Evolutionary conservation across 2,888 invertebrate species (phyloP).

Genomic region (Standfussiana lucernea): DNA sequence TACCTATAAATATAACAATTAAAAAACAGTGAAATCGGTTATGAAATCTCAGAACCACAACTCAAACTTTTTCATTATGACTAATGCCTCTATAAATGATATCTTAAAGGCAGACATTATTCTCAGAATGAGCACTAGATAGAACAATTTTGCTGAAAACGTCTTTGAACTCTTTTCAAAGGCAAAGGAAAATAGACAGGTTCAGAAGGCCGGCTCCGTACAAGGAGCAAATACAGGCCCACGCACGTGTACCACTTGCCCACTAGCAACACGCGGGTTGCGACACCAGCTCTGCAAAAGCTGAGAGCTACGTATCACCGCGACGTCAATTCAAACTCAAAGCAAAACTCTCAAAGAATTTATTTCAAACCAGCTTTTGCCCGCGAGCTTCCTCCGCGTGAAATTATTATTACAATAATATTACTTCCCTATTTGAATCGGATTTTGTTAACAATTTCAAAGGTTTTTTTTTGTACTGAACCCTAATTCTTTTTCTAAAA

Average conservation of each 20-base stretch:
- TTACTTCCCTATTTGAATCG: too few species aligned
- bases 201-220: neutral
- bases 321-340: neutral
- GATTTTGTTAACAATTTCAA: too few species aligned
- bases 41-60: slow-evolving; percentile 1
- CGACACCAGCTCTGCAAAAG: neutral
- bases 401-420: too few species aligned
- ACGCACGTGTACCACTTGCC: neutral
- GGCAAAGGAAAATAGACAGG: neutral
- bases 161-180: slow-evolving; percentile 9
- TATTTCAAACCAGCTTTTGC: too few species aligned
- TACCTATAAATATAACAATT: neutral
- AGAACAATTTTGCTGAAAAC: slow-evolving; percentile 27
- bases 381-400: too few species aligned
- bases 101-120: slow-evolving; percentile 26
- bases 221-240: neutral
- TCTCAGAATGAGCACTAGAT: slow-evolving; percentile 29
- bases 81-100: neutral
- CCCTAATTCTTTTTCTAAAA: too few species aligned
- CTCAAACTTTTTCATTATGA: slow-evolving; percentile 11
- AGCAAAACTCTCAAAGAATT: neutral
- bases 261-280: neutral
- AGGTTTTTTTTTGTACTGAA: too few species aligned
- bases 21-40: neutral
- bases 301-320: neutral